Evolutionary conservation across 2,888 invertebrate genomes (phyloP), one percentile per base, ranked within the genome.

Genomic region (Caenorhabditis zanzibari): DNA sequence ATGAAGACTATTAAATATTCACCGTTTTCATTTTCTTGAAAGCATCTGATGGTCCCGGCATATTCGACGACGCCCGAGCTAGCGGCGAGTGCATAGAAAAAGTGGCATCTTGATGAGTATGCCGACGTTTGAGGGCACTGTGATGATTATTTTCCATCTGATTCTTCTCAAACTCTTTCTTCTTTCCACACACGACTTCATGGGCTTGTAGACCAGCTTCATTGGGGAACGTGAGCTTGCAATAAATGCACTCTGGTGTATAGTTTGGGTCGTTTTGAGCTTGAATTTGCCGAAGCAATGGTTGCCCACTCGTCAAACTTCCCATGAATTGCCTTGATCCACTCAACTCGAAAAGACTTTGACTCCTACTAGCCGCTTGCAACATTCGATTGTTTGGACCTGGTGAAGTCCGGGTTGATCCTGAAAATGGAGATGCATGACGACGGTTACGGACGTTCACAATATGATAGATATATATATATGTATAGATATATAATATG

Each of bases 301-400:
- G 91, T 58, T 91, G 91, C 2, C 91, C 91, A 58, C 84, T 87
- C n/a, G 91, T 91, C 59, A 91, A 59, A 38, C 90, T 90, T 28
- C 91, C 91, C 59, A 81, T 56, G 32, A 84, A 80, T 19, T 54
- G 61, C 14, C 49, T 52, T 14, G 64, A 49, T 26, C 59, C 56
- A 56, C 74, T 81, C 9, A 85, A 82, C 49, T 91, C 91, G 63
- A 90, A 90, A 35, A 91, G 69, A 41, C 89, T 89, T 49, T 90
- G 90, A 44, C 89, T 90, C 28, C 90, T 61, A 32, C 89, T 90
- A 24, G 89, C 88, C 0, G 88, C 71, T 61, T 85, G 85, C 56
- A 87, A 52, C 86, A 87, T 87, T 24, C 86, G 61, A 44, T 63
- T 80, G 28, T 85, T 79, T 19, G 81, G 79, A 12, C 89, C 88